Percentiles rank a stretch among this genome's conserved stretches.
Conservation (phyloP, 2,113 vertebrate species). For the Protobothrops flavoviridis region DNA sequence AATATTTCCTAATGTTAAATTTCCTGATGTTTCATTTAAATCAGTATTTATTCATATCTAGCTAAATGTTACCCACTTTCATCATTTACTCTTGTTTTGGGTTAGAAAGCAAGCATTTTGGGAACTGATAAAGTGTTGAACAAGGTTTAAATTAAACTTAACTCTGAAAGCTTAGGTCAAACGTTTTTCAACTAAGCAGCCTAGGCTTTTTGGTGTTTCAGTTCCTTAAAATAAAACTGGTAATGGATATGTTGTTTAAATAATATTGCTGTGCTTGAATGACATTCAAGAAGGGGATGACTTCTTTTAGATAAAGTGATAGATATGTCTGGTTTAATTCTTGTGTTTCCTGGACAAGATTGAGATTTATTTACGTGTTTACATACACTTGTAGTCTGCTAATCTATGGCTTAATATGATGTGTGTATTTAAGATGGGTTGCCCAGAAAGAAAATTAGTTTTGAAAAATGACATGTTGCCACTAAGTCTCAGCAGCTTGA, state of each 20-base stretch:
- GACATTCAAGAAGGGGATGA: not conserved
- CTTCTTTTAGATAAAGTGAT: not conserved
- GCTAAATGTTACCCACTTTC: not conserved
- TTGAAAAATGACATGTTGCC: not conserved
- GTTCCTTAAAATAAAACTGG: not conserved
- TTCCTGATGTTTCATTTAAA: not conserved
- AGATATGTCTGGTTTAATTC: not conserved
- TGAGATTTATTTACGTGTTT: not conserved
- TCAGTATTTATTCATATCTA: not conserved
- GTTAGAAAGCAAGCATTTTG: not conserved
- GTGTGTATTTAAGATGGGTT: not conserved
- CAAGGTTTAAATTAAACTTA: not conserved
- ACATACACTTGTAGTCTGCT: not conserved
- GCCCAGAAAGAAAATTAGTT: not conserved
- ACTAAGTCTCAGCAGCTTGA: not conserved
- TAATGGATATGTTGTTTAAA: not conserved
- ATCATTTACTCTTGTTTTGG: not conserved
- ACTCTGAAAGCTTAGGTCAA: not conserved
- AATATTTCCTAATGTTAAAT: not conserved
- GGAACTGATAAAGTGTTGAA: not conserved
- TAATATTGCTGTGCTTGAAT: rapidly evolving
- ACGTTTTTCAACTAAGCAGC: not conserved
- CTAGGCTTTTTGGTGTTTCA: not conserved
- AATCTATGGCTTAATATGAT: not conserved
- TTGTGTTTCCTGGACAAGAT: not conserved